A percentile compares a stretch with the other conserved stretches of the same genome.
Evolutionary conservation across 92 coral and sea anemone genomes (phyloP).

Genomic region (Parazoanthus darwini): DNA sequence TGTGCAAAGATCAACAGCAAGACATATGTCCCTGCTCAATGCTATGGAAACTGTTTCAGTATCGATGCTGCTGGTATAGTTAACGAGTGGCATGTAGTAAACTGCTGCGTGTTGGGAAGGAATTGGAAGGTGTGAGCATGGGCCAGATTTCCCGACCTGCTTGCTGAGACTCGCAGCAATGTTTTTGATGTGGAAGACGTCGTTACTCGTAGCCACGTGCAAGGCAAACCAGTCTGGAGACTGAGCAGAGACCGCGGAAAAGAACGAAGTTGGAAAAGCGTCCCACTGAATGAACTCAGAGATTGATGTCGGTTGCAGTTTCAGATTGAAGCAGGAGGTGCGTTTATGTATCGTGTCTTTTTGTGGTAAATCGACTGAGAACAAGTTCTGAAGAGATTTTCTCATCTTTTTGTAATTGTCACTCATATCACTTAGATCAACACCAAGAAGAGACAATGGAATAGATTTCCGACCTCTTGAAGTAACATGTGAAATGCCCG

Average conservation of each 20-base stretch:
- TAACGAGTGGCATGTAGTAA: too few relatives aligned
- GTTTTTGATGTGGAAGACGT: too few relatives aligned
- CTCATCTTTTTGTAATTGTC: constrained; percentile 6
- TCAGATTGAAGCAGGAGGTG: background rate
- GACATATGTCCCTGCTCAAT: too few relatives aligned
- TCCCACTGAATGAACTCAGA: constrained; percentile 46
- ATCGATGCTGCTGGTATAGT: too few relatives aligned
- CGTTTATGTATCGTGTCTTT: background rate
- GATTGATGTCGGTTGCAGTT: constrained; percentile 4
- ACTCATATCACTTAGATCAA: background rate
- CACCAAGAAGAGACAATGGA: constrained; percentile 50
- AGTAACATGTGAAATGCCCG: constrained; percentile 53
- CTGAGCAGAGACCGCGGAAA: background rate
- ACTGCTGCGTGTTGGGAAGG: too few relatives aligned
- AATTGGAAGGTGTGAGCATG: too few relatives aligned
- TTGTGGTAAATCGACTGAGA: background rate
- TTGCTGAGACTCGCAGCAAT: too few relatives aligned
- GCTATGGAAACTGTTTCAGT: too few relatives aligned
- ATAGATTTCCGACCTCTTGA: background rate
- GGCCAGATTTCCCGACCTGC: too few relatives aligned
- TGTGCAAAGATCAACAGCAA: too few relatives aligned
- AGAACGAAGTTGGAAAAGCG: constrained; percentile 42
- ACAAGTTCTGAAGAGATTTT: constrained; percentile 1
- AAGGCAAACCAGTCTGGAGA: too few relatives aligned
- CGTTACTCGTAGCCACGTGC: too few relatives aligned